Conservation (phyloP, 2,113 vertebrate genomes). For the Engraulis encrasicolus region DNA sequence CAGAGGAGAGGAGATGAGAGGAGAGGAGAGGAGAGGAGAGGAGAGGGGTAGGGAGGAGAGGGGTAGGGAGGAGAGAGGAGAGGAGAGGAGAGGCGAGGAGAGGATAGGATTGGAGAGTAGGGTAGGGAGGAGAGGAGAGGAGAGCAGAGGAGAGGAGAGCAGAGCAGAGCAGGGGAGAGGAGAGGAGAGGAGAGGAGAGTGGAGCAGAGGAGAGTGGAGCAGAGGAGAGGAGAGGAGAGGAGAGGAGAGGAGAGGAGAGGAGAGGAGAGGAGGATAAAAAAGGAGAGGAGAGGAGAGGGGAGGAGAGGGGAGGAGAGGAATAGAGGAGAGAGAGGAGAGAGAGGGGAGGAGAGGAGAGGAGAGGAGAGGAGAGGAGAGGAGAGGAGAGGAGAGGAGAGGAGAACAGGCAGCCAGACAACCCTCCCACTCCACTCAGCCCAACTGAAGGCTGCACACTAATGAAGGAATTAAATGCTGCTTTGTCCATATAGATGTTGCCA, state of each 20-base stretch:
- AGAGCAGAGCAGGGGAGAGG: background rate
- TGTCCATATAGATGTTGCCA: slow-evolving; percentile 7
- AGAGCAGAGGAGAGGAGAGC: background rate
- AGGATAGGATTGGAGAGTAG: too few relatives aligned
- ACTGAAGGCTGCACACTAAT: background rate
- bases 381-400: background rate
- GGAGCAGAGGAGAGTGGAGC: background rate
- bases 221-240: background rate
- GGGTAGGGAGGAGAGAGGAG: background rate
- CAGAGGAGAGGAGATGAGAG: too few relatives aligned
- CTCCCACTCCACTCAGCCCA: background rate
- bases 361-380: background rate
- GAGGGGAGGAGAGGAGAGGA: background rate
- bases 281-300: background rate
- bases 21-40: too few relatives aligned
- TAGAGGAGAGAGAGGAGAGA: background rate
- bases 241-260: background rate
- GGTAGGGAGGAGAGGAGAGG: background rate
- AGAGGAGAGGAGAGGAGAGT: too few relatives aligned
- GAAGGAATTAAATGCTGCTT: background rate
- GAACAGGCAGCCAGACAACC: background rate
- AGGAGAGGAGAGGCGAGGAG: background rate
- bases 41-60: too few relatives aligned
- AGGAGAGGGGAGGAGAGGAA: background rate
- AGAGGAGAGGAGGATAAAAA: background rate